These are phyloP conservation scores for Sceloporus undulatus DNA, from an alignment of 2,113 vertebrate genomes.

Conservation along the genomic window DNA sequence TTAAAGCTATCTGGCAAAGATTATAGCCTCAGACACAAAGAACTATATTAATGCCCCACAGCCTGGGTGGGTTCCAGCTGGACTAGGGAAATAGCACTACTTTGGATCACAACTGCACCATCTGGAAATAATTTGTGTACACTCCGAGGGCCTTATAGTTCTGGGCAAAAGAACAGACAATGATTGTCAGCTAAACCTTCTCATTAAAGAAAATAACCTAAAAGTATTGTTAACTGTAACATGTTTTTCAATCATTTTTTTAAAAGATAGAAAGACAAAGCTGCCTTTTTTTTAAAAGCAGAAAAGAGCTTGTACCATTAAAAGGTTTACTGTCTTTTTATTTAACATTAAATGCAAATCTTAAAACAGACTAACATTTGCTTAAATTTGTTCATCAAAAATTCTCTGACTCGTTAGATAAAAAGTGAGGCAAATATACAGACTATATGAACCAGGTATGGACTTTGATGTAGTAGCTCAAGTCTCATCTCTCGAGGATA, in stretches of 20 bases:
- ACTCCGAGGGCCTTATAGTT: conserved; percentile 45
- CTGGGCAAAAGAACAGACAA: conserved; percentile 61
- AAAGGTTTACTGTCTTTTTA: not conserved
- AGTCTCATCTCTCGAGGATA: not conserved
- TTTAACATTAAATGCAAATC: not conserved
- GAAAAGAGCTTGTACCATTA: not conserved
- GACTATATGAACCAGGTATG: not conserved
- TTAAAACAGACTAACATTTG: not conserved
- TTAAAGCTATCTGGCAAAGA: conserved; percentile 43
- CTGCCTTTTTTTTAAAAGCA: not conserved
- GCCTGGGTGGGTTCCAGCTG: conserved; percentile 44
- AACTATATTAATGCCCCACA: conserved; percentile 36
- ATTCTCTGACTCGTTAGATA: not conserved
- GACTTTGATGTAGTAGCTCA: not conserved
- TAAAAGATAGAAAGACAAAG: not conserved
- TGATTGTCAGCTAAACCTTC: conserved; percentile 45
- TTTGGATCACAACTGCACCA: conserved; percentile 56
- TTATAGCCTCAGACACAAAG: not conserved
- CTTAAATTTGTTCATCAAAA: not conserved
- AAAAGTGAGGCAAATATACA: not conserved
- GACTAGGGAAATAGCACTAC: conserved; percentile 35
- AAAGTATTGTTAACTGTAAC: conserved; percentile 56
- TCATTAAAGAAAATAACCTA: conserved; percentile 26
- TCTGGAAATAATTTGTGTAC: conserved; percentile 66
- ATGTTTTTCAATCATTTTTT: conserved; percentile 47